Evolutionary conservation across 2,113 vertebrate species (phyloP).

Genomic region (Psilopsiagon aymara): DNA sequence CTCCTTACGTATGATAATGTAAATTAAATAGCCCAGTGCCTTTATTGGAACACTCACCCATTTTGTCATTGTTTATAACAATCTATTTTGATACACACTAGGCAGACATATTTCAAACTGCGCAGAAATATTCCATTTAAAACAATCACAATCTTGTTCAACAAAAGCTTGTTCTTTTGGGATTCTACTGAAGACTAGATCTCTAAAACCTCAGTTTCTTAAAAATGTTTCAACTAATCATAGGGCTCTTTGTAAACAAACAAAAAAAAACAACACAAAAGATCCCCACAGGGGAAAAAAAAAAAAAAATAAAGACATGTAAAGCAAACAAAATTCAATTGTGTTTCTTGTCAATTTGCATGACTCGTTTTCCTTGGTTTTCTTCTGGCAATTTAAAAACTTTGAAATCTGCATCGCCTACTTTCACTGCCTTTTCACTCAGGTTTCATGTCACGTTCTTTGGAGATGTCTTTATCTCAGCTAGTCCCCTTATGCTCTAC

Average conservation of each 20-base stretch:
- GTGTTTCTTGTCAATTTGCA: not conserved
- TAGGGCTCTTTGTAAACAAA: not conserved
- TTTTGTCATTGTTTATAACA: slow-evolving; percentile 55
- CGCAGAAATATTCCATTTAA: slow-evolving; percentile 52
- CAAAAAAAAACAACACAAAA: not conserved
- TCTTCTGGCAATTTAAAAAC: not conserved
- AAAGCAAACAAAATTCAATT: not conserved
- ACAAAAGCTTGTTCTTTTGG: slow-evolving; percentile 32
- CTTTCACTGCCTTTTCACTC: not conserved
- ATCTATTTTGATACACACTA: slow-evolving; percentile 50
- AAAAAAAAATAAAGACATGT: not conserved
- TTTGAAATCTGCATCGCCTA: not conserved
- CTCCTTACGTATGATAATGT: slow-evolving; percentile 22
- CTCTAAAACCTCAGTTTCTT: not conserved
- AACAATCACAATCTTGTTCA: slow-evolving; percentile 43
- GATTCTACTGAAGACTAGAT: slow-evolving; percentile 31
- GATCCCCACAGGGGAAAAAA: not conserved
- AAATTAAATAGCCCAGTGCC: slow-evolving; percentile 39
- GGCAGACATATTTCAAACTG: slow-evolving; percentile 26
- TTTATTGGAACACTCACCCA: slow-evolving; percentile 23
- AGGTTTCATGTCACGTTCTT: not conserved
- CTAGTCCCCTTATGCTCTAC: not conserved
- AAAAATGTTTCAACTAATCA: not conserved
- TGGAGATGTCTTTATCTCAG: not conserved
- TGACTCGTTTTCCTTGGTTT: not conserved